phyloP scores from a whole-genome alignment of 1,140 invertebrate genomes.

The Caenorhabditis briggsae region DNA sequence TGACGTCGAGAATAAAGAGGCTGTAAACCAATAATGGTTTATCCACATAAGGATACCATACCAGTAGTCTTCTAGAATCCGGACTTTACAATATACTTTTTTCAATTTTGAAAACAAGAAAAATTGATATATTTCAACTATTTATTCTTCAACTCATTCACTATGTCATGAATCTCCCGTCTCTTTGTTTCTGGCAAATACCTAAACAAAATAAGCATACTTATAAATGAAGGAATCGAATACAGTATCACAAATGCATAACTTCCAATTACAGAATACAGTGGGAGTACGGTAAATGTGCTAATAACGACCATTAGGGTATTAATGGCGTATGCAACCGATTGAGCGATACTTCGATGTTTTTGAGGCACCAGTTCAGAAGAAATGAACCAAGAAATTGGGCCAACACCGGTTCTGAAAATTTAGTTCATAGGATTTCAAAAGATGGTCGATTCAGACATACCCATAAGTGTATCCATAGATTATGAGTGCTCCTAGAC shows the following conservation, averaged over 20 bases:
- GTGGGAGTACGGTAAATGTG: slow-evolving; percentile 68
- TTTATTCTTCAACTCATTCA: slow-evolving; percentile 67
- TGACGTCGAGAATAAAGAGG: no score
- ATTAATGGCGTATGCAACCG: slow-evolving; percentile 48
- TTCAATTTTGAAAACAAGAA: no score
- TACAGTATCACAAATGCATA: slow-evolving; percentile 70
- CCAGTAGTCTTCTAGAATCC: no score
- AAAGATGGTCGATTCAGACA: neutral
- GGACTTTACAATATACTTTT: no score
- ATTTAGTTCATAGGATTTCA: no score
- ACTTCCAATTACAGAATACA: slow-evolving; percentile 64
- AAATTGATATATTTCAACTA: neutral
- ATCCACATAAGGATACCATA: no score
- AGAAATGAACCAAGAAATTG: slow-evolving; percentile 70
- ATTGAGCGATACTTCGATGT: slow-evolving; percentile 47
- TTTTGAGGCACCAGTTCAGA: slow-evolving; percentile 67
- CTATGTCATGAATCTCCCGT: slow-evolving; percentile 73
- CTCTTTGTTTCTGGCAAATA: slow-evolving; percentile 70
- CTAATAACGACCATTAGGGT: slow-evolving; percentile 67
- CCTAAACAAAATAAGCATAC: slow-evolving; percentile 63
- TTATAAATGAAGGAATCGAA: slow-evolving; percentile 63
- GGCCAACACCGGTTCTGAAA: slow-evolving; percentile 68
- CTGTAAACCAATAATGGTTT: no score
- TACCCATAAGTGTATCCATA: slow-evolving; percentile 70
- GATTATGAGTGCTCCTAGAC: slow-evolving; percentile 62